These are phyloP conservation scores for Tragelaphus buxtoni DNA, from an alignment of 2,113 vertebrate species.

Conservation along the genomic window DNA sequence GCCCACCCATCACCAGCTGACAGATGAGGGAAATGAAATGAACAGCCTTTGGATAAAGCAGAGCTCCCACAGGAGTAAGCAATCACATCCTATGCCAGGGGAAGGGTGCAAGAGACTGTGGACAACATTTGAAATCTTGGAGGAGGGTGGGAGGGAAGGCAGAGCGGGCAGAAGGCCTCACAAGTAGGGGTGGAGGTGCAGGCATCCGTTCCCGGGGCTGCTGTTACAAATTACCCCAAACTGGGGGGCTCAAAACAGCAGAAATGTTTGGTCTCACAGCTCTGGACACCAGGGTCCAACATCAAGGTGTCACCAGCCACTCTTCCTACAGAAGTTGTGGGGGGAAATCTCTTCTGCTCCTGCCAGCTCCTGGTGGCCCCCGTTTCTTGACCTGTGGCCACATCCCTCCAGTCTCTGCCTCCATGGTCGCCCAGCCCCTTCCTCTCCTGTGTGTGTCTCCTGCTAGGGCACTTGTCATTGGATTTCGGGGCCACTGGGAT, in stretches of 20 bases:
- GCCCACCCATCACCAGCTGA: accelerated
- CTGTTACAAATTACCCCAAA: background rate
- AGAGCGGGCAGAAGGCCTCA: accelerated
- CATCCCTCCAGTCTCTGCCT: accelerated
- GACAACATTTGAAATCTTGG: accelerated
- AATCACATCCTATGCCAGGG: no score
- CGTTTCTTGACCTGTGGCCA: background rate
- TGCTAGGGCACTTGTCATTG: background rate
- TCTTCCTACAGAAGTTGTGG: no score
- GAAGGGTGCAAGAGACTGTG: background rate
- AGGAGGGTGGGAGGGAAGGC: no score
- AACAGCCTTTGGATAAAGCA: background rate
- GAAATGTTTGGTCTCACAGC: background rate
- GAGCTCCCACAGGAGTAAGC: accelerated
- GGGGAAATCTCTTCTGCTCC: background rate
- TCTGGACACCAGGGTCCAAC: background rate
- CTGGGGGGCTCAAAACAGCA: background rate
- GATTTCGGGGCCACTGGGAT: background rate
- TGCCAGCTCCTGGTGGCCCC: background rate
- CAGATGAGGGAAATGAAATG: background rate
- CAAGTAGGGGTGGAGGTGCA: accelerated
- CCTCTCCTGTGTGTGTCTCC: no score
- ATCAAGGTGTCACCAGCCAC: background rate
- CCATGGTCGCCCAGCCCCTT: accelerated
- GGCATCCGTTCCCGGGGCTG: background rate